Evolutionary conservation across 2,113 vertebrate genomes (phyloP).

Genomic region (Aplodontia rufa): DNA sequence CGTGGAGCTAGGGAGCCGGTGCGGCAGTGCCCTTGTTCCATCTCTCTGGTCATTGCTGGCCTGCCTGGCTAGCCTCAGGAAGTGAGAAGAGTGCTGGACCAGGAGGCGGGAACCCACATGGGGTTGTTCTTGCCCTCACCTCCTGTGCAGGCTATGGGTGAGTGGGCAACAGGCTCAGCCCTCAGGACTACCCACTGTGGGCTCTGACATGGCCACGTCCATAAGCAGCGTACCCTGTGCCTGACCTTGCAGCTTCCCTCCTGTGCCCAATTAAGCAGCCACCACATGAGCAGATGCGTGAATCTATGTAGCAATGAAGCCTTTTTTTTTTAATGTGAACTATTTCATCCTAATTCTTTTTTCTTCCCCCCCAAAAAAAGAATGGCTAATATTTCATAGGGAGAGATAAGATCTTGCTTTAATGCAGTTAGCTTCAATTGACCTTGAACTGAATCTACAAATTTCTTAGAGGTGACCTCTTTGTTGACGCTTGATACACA

Average conservation of each 20-base stretch:
- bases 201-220: neutral
- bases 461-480: constrained; percentile 79
- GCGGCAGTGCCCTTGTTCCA: rapidly evolving
- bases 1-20: rapidly evolving
- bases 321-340: constrained; percentile 52
- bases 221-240: neutral
- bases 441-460: constrained; percentile 81
- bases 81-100: rapidly evolving
- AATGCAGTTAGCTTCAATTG: constrained; percentile 80
- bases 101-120: rapidly evolving
- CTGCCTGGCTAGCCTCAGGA: neutral
- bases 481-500: constrained; percentile 65
- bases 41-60: neutral
- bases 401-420: constrained; percentile 78
- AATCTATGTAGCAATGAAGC: neutral
- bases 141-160: neutral
- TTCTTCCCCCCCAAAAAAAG: constrained; percentile 47
- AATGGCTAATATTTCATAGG: constrained; percentile 74
- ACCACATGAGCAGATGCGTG: constrained; percentile 28
- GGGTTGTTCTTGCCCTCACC: neutral
- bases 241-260: constrained; percentile 57
- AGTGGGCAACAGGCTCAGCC: neutral
- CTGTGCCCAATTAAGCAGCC: constrained; percentile 74
- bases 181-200: neutral
- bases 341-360: constrained; percentile 71